Conservation (phyloP, 2,797 vertebrate species). For the Sebastes kiyomatsui region DNA sequence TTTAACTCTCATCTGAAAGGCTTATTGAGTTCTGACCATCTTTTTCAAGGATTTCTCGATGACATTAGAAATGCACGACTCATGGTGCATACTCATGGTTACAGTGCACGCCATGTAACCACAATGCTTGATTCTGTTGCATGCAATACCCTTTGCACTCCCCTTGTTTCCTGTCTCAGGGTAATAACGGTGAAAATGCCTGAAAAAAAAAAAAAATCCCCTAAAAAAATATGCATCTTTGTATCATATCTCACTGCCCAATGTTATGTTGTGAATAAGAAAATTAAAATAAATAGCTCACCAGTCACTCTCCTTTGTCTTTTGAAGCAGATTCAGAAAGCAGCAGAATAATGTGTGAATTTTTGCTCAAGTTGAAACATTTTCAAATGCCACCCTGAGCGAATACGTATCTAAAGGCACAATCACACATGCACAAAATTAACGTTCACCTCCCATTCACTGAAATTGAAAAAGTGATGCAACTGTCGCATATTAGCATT, state of each 20-base stretch:
- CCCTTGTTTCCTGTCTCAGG: background rate
- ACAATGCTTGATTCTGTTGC: background rate
- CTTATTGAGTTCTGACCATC: background rate
- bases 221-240: background rate
- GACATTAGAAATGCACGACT: background rate
- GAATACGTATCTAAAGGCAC: background rate
- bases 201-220: background rate
- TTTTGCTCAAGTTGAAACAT: background rate
- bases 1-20: background rate
- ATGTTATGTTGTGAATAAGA: no score
- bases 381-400: background rate
- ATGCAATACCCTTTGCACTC: background rate
- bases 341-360: background rate
- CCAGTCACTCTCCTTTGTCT: no score
- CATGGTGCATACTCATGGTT: background rate
- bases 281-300: no score
- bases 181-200: background rate
- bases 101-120: background rate
- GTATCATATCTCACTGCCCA: no score
- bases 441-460: no score
- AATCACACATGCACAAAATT: no score
- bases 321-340: background rate
- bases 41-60: background rate
- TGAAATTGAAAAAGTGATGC: no score
- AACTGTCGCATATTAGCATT: no score